Base-by-base conservation (phyloP, 2,113 vertebrate species). In the Nibea coibor region DNA sequence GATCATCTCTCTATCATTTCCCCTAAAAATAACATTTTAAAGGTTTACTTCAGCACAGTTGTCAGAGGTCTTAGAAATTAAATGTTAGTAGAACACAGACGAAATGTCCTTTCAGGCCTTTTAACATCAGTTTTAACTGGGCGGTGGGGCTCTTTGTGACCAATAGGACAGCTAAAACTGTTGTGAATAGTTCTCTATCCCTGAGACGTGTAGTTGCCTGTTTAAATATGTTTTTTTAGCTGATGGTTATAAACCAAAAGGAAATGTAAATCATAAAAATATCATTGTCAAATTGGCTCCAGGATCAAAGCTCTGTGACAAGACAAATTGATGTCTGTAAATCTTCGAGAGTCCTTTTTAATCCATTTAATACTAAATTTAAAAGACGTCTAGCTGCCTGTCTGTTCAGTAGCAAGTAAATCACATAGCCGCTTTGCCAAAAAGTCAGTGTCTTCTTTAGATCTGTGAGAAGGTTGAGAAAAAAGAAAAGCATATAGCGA, bases 151-250 rank as follows among this genome's bases (percentile, higher is more conserved):
- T 48, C n/a, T 62, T 26, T 78, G 50, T 72, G 35, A 19, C 63
- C 0, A 22, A 17, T 61, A 58, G 45, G 69, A 42, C 39, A 70
- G 63, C 57, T 67, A 4, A 69, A 67, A 22, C 10, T n/a, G 22
- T 19, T 48, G 8, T 19, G 19, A 56, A 5, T 15, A 48, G 16
- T 9, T 62, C 47, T 45, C 17, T 10, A 51, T 39, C 50, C 24
- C 15, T 5, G 16, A 54, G 9, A 48, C 22, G 48, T 54, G 4
- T 59, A 22, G 39, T 54, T 77, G 47, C 65, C 80, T 63, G 48
- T 53, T 53, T 16, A 28, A 56, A 57, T 64, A 39, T 69, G 14
- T 74, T 75, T 74, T 28, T 65, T 81, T 78, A 61, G 50, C 72
- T 47, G 5, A n/a, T 10, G 50, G 12, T 63, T 68, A 22, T 73